These are phyloP conservation scores for Drosophila borborema DNA, from an alignment of 2,888 invertebrate species.

Conservation along the genomic window DNA sequence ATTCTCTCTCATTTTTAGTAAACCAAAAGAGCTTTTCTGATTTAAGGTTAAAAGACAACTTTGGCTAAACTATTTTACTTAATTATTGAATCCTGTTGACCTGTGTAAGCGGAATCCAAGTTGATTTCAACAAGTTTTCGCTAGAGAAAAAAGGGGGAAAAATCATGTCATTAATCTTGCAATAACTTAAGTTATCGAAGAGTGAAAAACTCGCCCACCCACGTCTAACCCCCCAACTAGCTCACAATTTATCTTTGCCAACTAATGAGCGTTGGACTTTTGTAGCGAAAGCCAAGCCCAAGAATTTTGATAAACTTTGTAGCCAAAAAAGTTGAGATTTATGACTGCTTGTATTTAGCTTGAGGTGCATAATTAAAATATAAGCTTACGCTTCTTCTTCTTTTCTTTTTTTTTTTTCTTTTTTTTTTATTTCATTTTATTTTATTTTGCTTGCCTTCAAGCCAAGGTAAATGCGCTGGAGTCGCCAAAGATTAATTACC, in stretches of 20 bases:
- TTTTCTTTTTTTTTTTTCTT: neutral
- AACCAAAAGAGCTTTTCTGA: no score
- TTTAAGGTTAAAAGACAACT: no score
- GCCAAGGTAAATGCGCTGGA: conserved; percentile 14
- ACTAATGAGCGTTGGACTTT: conserved; percentile 55
- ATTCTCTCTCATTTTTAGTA: no score
- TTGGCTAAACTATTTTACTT: neutral
- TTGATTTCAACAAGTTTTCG: conserved; percentile 26
- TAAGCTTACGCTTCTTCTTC: conserved; percentile 4
- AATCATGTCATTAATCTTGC: conserved; percentile 67
- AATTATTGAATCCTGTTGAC: neutral
- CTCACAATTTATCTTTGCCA: conserved; percentile 65
- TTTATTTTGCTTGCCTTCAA: conserved; percentile 11
- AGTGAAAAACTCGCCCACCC: neutral
- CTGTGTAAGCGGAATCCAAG: conserved; percentile 23
- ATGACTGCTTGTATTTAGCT: conserved; percentile 41
- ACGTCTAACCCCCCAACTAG: conserved; percentile 6
- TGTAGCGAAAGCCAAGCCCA: conserved; percentile 5
- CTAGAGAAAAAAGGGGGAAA: no score
- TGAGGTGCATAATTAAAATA: conserved; percentile 42
- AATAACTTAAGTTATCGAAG: conserved; percentile 56
- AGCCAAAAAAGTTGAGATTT: conserved; percentile 67
- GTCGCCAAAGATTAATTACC: conserved; percentile 28
- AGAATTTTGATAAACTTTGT: conserved; percentile 58
- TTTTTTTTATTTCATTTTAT: neutral